Base-by-base conservation (phyloP, 2,888 invertebrate genomes). In the Meghimatium bilineatum region DNA sequence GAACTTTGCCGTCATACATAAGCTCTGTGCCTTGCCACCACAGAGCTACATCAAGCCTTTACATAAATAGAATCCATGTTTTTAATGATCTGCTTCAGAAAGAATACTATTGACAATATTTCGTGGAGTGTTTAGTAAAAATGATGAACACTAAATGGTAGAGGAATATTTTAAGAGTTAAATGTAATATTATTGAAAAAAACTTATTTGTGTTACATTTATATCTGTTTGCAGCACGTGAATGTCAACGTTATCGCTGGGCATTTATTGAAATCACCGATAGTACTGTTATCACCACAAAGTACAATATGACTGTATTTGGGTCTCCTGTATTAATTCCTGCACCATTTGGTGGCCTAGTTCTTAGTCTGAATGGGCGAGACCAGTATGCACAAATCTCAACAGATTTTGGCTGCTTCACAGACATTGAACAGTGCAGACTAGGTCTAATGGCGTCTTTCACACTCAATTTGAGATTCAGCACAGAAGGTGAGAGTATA, bases 291-390 rank as follows among this genome's bases (percentile, higher is more conserved):
- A 36, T 60, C 80, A 91, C 86, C 23, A 79, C 10, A 82, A 71
- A 44, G 32, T 85, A 83, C 76, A 86, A 86, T 71, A 85, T 89
- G 66, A 89, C 88, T 20, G 34, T 86, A 26, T 80, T 87, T 74
- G 89, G 90, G 71, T 60, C 67, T 26, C 90, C 90, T 23, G 32
- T 20, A 1, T 84, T 92, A 20, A 86, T 87, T 3, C 74, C 85
- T 20, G 92, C 90, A 60, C 87, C 88, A 52, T 84, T 88, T 29
- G 91, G 91, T 12, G 91, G 91, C 12, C 26, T 83, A 17, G 89
- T 88, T 34, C 72, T 91, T 0, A 36, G 75, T 14, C 87, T 92
- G 49, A 87, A 89, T 83, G 91, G 91, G 23, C 38, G 63, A 8
- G 82, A 87, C 38, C 90, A 91, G 82, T 90, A 86, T 77, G 72